phyloP scores from a whole-genome alignment of 2,113 vertebrate genomes.

The Triplophysa dalaica region DNA sequence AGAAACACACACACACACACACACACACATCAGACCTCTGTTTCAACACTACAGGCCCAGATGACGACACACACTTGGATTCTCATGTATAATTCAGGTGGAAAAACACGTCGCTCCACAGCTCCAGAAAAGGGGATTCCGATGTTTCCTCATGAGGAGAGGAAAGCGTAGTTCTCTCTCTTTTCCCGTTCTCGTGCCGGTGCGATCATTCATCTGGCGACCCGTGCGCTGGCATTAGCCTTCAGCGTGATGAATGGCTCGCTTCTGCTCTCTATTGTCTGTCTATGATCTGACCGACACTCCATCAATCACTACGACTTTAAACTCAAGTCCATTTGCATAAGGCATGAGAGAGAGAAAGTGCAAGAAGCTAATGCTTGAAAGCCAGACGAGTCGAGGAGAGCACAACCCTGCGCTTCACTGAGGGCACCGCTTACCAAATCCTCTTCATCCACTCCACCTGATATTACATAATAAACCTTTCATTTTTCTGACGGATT shows the following conservation, averaged over 20 bases:
- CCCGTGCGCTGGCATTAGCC: slow-evolving; percentile 59
- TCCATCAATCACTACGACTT: slow-evolving; percentile 67
- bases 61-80: slow-evolving; percentile 49
- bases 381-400: background rate
- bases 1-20: slow-evolving; percentile 21
- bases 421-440: background rate
- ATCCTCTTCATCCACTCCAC: background rate
- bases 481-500: background rate
- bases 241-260: slow-evolving; percentile 70
- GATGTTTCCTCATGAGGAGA: background rate
- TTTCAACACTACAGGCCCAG: slow-evolving; percentile 17
- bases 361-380: background rate
- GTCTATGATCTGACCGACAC: slow-evolving; percentile 57
- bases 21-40: background rate
- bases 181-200: background rate
- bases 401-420: background rate
- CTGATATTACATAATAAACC: background rate
- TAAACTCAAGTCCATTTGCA: slow-evolving; percentile 41
- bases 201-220: slow-evolving; percentile 66
- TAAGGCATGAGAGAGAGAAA: slow-evolving; percentile 27
- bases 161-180: slow-evolving; percentile 15
- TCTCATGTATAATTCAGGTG: slow-evolving; percentile 68
- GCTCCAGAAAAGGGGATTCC: slow-evolving; percentile 24
- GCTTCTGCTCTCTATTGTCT: slow-evolving; percentile 65
- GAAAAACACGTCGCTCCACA: slow-evolving; percentile 53